phyloP scores from a whole-genome alignment of 2,797 vertebrate genomes.

The Manis javanica region DNA sequence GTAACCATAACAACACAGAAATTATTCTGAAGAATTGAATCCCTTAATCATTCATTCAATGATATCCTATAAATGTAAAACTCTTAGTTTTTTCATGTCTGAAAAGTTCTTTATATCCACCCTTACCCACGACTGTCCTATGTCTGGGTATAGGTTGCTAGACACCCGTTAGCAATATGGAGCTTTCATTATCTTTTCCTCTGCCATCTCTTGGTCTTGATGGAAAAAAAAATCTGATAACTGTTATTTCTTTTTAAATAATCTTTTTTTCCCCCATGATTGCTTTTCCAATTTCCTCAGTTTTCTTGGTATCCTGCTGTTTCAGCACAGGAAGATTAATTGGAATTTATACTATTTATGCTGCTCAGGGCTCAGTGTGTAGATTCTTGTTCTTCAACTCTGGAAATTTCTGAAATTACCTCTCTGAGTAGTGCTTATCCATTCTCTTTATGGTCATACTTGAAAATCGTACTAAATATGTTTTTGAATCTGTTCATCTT shows the following conservation, averaged over 20 bases:
- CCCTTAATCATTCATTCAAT: not conserved
- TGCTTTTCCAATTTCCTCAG: not conserved
- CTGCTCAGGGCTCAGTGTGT: accelerated
- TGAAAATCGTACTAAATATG: not conserved
- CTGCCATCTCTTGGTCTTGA: not conserved
- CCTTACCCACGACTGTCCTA: accelerated
- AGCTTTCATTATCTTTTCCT: not conserved
- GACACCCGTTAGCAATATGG: accelerated
- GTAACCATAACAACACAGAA: not conserved
- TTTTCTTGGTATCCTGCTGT: accelerated
- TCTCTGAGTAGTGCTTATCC: not conserved
- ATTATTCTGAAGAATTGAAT: not conserved
- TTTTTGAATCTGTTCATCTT: not conserved
- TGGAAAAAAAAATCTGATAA: not conserved
- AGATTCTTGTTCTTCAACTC: not conserved
- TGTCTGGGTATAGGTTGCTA: accelerated
- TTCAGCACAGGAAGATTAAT: accelerated
- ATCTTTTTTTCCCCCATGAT: not conserved
- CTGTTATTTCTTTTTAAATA: not conserved
- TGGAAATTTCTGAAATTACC: not conserved
- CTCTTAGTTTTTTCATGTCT: not conserved
- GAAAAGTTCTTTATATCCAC: not conserved
- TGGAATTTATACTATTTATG: too few species aligned
- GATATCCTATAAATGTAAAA: not conserved
- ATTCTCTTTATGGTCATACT: not conserved